Base-by-base conservation (phyloP, 2,888 invertebrate species). In the Calameuta pallipes region DNA sequence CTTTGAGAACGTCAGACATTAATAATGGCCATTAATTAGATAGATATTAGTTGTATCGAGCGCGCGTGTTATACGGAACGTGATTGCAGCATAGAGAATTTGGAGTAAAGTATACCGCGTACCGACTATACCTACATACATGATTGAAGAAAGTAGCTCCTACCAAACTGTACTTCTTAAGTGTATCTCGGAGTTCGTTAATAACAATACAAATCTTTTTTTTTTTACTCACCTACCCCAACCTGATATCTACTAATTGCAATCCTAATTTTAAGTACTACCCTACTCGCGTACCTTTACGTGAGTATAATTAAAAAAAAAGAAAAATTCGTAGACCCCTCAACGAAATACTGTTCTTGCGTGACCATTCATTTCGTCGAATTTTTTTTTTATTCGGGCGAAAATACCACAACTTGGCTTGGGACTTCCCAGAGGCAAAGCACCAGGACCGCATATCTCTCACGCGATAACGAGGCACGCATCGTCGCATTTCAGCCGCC, bases 201-300 rank as follows among this genome's bases (percentile, higher is more conserved):
- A 30, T 23, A 73, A 37, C 12, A 36, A 30, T 73, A 75, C 4
- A 79, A 69, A 77, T 33, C 69, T 41, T 74, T 56, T 69, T 37
- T n/a, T 75, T 68, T 73, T 71, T 69, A 70, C 36, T 15, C 41
- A 12, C 37, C 30, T 75, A 73, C 74, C n/a, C 69, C 12, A 41
- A 41, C 41, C 6, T 23, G 6, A 56, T 56, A 33, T 33, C 3
- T 33, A 56, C 15, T 56, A 56, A 23, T 56, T 2, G 23, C 56
- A 23, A 56, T 56, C 2, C 23, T 23, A 9, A 56, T 23, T 56
- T 56, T 9, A 2, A 23, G 56, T 9, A 23, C 4, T 41, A 6
- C 41, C 23, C 15, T 23, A 41, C 9, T 23, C 1, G 23, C 23
- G 2, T 23, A 23, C 2, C 9, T 9, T 56, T 9, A 56, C 23